Evolutionary conservation across 2,113 vertebrate species (phyloP).

Genomic region (Dicrurus megarhynchus): DNA sequence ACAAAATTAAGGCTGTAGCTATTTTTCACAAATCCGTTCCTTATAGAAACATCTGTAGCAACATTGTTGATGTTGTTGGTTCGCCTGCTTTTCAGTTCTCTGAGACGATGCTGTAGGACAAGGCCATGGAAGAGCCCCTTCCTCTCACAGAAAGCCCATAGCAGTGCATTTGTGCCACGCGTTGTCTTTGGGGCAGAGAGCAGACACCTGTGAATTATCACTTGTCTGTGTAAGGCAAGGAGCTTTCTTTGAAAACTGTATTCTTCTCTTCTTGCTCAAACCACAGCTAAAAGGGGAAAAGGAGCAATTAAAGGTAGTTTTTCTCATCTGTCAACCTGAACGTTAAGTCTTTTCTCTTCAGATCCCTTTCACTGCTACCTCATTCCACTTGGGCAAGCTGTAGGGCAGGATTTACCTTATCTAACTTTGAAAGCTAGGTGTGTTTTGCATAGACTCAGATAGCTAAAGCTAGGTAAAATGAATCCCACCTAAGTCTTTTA

Average conservation of each 20-base stretch:
- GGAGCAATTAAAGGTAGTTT: not conserved
- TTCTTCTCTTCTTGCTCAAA: not conserved
- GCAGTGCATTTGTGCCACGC: not conserved
- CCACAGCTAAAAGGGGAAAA: not conserved
- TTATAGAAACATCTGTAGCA: not conserved
- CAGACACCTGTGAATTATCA: not conserved
- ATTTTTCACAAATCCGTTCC: not conserved
- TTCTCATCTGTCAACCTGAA: not conserved
- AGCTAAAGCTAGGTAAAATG: not conserved
- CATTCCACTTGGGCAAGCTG: not conserved
- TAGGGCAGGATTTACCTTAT: not conserved
- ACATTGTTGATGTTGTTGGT: not conserved
- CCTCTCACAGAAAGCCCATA: not conserved
- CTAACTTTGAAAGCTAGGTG: not conserved
- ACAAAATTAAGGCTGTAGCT: not conserved
- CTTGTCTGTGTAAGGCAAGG: not conserved
- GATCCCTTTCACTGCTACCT: not conserved
- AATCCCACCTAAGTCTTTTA: not conserved
- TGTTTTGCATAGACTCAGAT: not conserved
- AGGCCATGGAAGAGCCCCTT: not conserved
- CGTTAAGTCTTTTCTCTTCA: not conserved
- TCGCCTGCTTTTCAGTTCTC: not conserved
- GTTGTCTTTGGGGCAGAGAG: not conserved
- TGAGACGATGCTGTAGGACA: not conserved
- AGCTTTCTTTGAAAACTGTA: not conserved